Evolutionary conservation across 2,888 invertebrate genomes (phyloP), one percentile per base, ranked within the genome.

Genomic region (Coecobrya sp.): DNA sequence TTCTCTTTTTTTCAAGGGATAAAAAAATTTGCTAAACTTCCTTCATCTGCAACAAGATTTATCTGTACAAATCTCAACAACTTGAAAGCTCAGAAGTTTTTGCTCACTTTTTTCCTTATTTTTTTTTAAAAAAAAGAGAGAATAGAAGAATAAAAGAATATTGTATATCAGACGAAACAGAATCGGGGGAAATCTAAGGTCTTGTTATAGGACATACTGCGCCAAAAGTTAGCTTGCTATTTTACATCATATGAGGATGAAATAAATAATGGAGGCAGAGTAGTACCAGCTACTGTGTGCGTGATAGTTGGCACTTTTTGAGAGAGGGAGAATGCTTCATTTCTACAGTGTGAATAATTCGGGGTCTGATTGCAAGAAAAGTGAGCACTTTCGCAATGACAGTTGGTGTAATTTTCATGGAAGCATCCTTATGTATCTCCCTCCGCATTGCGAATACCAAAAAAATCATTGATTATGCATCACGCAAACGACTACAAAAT

Each of bases 381-480:
- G 82, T 82, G 82, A 62, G 42, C 82, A 82, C 27, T 82, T 82
- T 62, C 25, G 55, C 42, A 62, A 62, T 82, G 59, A 82, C 82
- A 59, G 82, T 82, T 81, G 81, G 55, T 81, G 81, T 81, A 81
- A 81, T 81, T 81, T 81, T 81, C 81, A 76, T 45, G 76, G 76
- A 2, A 79, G 52, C 79, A 79, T 82, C 82, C 36, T 42, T 27
- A 62, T 62, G n/a, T 13, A 36, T 81, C 25, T 59, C 36, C 25
- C 62, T 79, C 89, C 52, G 91, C 91, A 91, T 49, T 65, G 73
- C 91, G 86, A 86, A 65, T 82, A 62, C 42, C 55, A 55, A 62
- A 62, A 81, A 55, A 86, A 62, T 79, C 91, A 91, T 91, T 91
- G 91, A 79, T 91, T 91, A 91, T 91, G 91, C 91, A 91, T 91